Evolutionary conservation across 1,140 invertebrate species (phyloP).

Genomic region (Saccostrea glomerata): DNA sequence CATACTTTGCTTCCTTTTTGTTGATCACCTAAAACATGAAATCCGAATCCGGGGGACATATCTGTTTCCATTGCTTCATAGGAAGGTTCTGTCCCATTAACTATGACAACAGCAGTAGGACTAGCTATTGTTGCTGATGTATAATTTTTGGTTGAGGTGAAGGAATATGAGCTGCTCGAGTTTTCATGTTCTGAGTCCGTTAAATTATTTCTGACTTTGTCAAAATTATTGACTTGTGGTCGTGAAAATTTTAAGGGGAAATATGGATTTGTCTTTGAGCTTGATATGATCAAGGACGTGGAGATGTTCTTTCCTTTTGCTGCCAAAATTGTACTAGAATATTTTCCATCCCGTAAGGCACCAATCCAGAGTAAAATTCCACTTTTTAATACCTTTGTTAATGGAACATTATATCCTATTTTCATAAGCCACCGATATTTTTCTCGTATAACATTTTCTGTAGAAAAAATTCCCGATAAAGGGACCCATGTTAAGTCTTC

Average conservation of each 20-base stretch:
- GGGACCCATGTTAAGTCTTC: not conserved
- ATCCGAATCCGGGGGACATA: constrained; percentile 40
- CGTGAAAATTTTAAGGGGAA: not conserved
- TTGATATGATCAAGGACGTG: constrained; percentile 42
- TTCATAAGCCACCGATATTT: not conserved
- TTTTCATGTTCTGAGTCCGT: not conserved
- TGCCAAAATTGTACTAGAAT: not conserved
- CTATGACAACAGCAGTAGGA: not conserved
- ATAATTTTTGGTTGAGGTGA: not conserved
- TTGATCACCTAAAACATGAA: constrained; percentile 46
- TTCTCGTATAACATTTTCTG: not conserved
- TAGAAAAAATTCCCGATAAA: not conserved
- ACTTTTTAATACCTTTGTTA: constrained; percentile 49
- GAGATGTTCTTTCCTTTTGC: constrained; percentile 49
- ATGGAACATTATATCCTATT: constrained; percentile 44
- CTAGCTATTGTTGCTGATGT: not conserved
- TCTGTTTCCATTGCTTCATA: not conserved
- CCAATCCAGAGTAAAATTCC: constrained; percentile 25
- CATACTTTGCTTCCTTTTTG: constrained; percentile 14
- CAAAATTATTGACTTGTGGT: not conserved
- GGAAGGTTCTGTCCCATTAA: not conserved
- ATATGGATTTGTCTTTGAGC: constrained; percentile 12
- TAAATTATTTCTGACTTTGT: not conserved
- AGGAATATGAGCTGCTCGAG: not conserved
- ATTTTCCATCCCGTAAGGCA: constrained; percentile 43